These are phyloP conservation scores for Rhodinocichla rosea DNA, from an alignment of 2,113 vertebrate species.

Conservation along the genomic window DNA sequence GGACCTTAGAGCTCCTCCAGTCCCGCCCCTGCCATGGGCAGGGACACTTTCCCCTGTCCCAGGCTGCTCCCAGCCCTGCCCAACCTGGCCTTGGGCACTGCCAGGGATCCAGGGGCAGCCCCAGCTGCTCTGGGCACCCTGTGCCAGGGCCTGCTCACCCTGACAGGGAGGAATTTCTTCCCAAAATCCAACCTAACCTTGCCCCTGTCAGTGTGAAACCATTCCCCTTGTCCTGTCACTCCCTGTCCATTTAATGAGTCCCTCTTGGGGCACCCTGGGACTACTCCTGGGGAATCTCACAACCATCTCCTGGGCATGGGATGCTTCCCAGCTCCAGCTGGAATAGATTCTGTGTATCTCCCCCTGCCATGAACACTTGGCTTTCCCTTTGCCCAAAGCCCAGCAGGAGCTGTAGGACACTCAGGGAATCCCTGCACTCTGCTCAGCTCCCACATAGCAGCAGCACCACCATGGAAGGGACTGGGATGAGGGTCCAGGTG, in stretches of 20 bases:
- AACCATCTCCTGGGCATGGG: rapidly evolving
- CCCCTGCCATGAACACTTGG: background rate
- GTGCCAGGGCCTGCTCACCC: background rate
- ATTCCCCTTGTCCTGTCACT: background rate
- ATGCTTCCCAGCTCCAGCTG: background rate
- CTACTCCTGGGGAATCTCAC: rapidly evolving
- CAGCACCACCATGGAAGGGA: background rate
- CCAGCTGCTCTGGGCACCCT: background rate
- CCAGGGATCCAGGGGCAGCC: background rate
- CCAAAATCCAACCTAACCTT: background rate
- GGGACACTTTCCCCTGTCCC: rapidly evolving
- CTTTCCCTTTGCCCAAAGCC: background rate
- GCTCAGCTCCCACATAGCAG: background rate
- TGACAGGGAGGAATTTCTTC: background rate
- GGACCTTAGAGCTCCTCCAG: background rate
- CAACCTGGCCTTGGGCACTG: rapidly evolving
- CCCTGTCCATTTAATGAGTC: no score
- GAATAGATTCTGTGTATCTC: rapidly evolving
- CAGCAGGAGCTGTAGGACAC: background rate
- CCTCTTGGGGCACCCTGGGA: rapidly evolving
- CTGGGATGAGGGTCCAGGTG: background rate
- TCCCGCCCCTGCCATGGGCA: background rate
- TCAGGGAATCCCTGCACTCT: background rate
- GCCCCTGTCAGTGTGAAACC: background rate
- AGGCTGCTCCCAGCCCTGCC: rapidly evolving